Evolutionary conservation across 2,113 vertebrate genomes (phyloP).

Genomic region (Indicator maculatus): DNA sequence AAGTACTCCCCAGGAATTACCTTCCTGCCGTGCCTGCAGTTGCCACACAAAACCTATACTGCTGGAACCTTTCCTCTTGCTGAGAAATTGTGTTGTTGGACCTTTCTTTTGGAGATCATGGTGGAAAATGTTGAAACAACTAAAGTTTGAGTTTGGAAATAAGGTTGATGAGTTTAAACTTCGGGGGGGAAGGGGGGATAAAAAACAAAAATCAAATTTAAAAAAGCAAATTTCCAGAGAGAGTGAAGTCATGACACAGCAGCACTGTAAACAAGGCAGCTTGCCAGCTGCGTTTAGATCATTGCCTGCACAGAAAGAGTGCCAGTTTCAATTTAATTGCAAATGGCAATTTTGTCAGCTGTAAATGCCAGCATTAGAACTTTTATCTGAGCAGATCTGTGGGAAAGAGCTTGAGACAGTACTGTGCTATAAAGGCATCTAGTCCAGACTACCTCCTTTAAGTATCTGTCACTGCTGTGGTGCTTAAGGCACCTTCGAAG

Average conservation of each 20-base stretch:
- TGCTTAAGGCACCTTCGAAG: not conserved
- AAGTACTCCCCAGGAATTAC: not conserved
- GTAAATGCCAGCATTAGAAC: conserved; percentile 64
- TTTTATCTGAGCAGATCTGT: conserved; percentile 52
- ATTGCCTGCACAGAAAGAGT: conserved; percentile 70
- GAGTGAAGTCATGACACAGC: conserved; percentile 69
- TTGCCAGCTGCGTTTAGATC: conserved; percentile 78
- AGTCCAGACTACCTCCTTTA: not conserved
- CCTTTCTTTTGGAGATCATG: not conserved
- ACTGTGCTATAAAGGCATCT: not conserved
- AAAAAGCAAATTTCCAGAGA: conserved; percentile 49
- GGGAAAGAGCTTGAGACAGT: conserved; percentile 56
- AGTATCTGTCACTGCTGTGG: not conserved
- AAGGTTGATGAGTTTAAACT: conserved; percentile 46
- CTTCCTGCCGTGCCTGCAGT: not conserved
- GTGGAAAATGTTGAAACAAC: not conserved
- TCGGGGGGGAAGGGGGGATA: not conserved
- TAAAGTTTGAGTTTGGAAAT: not conserved
- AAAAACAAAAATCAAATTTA: not conserved
- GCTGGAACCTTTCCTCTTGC: too few relatives aligned
- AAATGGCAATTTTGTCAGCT: conserved; percentile 81
- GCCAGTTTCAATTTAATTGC: conserved; percentile 81
- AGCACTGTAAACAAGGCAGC: conserved; percentile 74
- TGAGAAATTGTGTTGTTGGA: not conserved
- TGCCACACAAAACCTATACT: not conserved